phyloP scores from a whole-genome alignment of 2,888 invertebrate species.

The Cheilosia vernalis region DNA sequence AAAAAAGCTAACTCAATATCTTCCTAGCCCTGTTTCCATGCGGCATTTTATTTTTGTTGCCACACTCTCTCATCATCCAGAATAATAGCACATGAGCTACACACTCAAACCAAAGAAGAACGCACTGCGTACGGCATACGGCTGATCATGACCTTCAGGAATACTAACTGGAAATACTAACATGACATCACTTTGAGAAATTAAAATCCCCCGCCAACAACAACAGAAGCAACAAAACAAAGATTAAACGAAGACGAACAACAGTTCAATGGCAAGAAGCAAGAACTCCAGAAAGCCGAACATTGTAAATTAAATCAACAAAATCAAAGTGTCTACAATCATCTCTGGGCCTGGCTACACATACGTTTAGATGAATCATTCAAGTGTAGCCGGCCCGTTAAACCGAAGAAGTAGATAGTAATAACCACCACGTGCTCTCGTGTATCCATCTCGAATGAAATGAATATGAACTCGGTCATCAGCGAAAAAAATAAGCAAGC shows the following conservation, averaged over 20 bases:
- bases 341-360: neutral
- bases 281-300: neutral
- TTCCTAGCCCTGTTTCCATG: neutral
- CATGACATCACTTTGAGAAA: slow-evolving; percentile 67
- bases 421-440: slow-evolving; percentile 55
- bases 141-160: slow-evolving; percentile 44
- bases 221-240: neutral
- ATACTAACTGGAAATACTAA: slow-evolving; percentile 49
- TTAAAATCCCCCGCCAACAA: slow-evolving; percentile 24
- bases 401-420: slow-evolving; percentile 17
- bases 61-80: neutral
- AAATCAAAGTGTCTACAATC: slow-evolving; percentile 45
- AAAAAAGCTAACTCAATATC: too few relatives aligned
- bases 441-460: slow-evolving; percentile 29
- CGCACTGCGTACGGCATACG: slow-evolving; percentile 25
- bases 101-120: slow-evolving; percentile 30
- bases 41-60: neutral
- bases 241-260: neutral
- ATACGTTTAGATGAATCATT: slow-evolving; percentile 45
- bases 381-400: slow-evolving; percentile 38
- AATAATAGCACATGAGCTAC: slow-evolving; percentile 22
- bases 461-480: slow-evolving; percentile 32
- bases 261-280: slow-evolving; percentile 59
- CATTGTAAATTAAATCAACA: slow-evolving; percentile 15
- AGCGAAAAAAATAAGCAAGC: slow-evolving; percentile 26